These are phyloP conservation scores for Anolis apletophallus DNA, from an alignment of 2,797 vertebrate species.

Conservation along the genomic window DNA sequence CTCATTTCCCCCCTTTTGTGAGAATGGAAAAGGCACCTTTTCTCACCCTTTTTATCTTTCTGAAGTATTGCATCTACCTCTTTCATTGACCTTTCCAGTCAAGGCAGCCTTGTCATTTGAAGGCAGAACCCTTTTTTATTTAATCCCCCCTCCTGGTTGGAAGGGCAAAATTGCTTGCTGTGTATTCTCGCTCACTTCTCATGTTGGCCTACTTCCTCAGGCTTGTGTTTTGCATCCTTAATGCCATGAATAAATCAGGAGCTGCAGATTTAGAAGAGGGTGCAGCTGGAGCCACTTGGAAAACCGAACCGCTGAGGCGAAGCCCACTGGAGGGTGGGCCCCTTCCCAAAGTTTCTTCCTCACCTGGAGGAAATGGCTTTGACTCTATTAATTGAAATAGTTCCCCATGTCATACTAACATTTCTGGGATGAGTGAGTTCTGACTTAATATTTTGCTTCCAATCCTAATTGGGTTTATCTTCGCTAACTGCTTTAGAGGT, in stretches of 20 bases:
- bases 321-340: not conserved
- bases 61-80: not conserved
- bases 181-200: not conserved
- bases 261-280: slow-evolving; percentile 1
- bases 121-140: not conserved
- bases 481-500: not conserved
- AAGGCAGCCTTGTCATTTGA: not conserved
- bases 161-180: slow-evolving; percentile 11
- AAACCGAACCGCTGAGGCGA: not conserved
- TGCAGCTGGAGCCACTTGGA: slow-evolving; percentile 32
- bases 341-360: not conserved
- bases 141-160: not conserved
- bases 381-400: not conserved
- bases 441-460: not conserved
- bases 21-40: not conserved
- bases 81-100: not conserved
- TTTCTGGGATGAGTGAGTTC: not conserved
- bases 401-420: not conserved
- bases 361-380: not conserved
- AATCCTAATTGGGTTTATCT: not conserved
- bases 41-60: not conserved
- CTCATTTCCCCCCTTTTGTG: not conserved
- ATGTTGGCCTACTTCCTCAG: slow-evolving; percentile 28
- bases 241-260: slow-evolving; percentile 44
- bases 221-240: slow-evolving; percentile 36